Conservation (phyloP, 2,113 vertebrate species). For the Dasyornis broadbenti region DNA sequence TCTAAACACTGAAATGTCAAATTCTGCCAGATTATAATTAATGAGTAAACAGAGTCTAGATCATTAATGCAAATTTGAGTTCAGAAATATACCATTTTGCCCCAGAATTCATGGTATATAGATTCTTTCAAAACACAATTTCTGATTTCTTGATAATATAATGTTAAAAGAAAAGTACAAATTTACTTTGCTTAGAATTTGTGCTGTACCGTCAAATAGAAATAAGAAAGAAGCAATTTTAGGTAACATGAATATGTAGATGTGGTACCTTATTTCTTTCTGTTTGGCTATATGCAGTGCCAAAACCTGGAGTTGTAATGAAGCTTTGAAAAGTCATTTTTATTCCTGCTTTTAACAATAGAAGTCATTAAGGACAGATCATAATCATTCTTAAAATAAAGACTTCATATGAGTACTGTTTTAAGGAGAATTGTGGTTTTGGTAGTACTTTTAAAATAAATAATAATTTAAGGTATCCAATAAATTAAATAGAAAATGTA, state of each 20-base stretch:
- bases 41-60: background rate
- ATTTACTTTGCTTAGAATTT: background rate
- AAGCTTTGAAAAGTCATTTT: background rate
- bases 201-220: background rate
- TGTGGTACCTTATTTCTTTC: background rate
- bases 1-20: background rate
- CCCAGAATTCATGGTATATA: background rate
- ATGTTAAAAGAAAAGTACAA: background rate
- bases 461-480: background rate
- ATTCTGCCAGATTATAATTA: background rate
- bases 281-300: fast-evolving
- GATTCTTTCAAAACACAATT: background rate
- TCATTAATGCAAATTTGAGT: background rate
- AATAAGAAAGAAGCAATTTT: background rate
- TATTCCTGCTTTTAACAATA: background rate
- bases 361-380: background rate
- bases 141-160: background rate
- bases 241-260: background rate
- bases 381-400: background rate
- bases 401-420: background rate
- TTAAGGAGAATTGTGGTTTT: background rate
- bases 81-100: background rate
- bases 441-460: background rate
- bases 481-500: background rate
- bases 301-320: background rate